Evolutionary conservation across 2,888 invertebrate species (phyloP).

Genomic region (Flexamia atlantica): DNA sequence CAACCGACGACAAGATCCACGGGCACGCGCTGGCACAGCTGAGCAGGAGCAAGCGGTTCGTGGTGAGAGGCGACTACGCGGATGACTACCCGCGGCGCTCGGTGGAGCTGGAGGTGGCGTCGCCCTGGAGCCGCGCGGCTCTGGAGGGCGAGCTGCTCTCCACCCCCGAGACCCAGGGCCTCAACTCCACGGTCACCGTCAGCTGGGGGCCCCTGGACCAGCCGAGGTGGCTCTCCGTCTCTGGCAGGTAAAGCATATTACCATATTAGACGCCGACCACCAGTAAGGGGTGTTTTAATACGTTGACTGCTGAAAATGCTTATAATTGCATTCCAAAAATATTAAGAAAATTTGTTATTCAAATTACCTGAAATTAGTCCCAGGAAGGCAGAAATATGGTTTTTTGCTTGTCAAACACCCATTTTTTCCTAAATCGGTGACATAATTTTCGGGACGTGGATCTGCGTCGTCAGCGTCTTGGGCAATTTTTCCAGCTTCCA

Average conservation of each 20-base stretch:
- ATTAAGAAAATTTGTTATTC: too few relatives aligned
- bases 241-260: slow-evolving; percentile 1
- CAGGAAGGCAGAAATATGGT: too few relatives aligned
- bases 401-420: too few relatives aligned
- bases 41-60: slow-evolving; percentile 33
- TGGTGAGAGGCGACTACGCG: slow-evolving; percentile 1
- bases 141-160: neutral
- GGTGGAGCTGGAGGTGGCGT: neutral
- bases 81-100: neutral
- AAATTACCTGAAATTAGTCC: too few relatives aligned
- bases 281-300: too few relatives aligned
- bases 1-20: slow-evolving; percentile 1
- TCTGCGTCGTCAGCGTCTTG: too few relatives aligned
- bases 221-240: neutral
- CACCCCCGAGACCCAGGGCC: neutral
- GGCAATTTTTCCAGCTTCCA: too few relatives aligned
- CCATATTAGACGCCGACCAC: too few relatives aligned
- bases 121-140: slow-evolving; percentile 16
- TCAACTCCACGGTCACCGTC: neutral
- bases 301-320: too few relatives aligned
- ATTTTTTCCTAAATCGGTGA: too few relatives aligned
- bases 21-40: slow-evolving; percentile 52
- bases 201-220: neutral
- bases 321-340: too few relatives aligned
- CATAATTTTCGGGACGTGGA: too few relatives aligned